A percentile compares a stretch with the other conserved stretches of the same genome.
These are phyloP conservation scores for Saturnia pavonia DNA, from an alignment of 2,888 invertebrate species.

Conservation along the genomic window DNA sequence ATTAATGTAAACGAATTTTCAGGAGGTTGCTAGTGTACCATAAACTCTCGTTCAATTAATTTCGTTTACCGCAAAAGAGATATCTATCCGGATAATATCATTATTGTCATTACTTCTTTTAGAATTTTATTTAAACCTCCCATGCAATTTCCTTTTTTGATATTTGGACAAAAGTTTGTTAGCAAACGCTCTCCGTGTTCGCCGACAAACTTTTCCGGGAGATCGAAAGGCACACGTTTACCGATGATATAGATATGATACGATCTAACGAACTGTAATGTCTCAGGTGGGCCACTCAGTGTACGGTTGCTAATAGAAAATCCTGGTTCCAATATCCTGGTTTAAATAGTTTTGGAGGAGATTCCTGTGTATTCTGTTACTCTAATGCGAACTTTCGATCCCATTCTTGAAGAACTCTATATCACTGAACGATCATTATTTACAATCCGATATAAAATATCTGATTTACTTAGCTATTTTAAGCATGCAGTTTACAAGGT, in stretches of 20 bases:
- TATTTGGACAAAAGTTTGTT: conserved; percentile 10
- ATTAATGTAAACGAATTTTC: too few species aligned
- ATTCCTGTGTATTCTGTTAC: too few species aligned
- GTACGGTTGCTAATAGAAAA: conserved; percentile 21
- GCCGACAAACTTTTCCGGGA: conserved; percentile 3
- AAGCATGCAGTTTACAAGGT: too few species aligned
- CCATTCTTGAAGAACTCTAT: too few species aligned
- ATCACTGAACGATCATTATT: too few species aligned
- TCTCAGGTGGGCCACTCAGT: conserved; percentile 39
- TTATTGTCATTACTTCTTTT: background rate
- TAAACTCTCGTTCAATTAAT: too few species aligned
- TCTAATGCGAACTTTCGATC: too few species aligned
- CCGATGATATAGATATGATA: conserved; percentile 60
- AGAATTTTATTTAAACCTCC: background rate
- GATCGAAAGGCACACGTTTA: conserved; percentile 28
- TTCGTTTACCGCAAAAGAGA: background rate
- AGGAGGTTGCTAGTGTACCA: too few species aligned
- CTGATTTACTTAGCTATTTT: too few species aligned
- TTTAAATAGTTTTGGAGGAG: background rate
- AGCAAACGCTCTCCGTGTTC: conserved; percentile 15
- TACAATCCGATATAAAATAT: too few species aligned
- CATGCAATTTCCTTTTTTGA: background rate
- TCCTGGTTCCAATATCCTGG: background rate
- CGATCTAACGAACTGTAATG: conserved; percentile 69
- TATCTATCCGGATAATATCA: background rate